Conservation (phyloP, 1,140 invertebrate genomes). For the Drosophila sp. region DNA sequence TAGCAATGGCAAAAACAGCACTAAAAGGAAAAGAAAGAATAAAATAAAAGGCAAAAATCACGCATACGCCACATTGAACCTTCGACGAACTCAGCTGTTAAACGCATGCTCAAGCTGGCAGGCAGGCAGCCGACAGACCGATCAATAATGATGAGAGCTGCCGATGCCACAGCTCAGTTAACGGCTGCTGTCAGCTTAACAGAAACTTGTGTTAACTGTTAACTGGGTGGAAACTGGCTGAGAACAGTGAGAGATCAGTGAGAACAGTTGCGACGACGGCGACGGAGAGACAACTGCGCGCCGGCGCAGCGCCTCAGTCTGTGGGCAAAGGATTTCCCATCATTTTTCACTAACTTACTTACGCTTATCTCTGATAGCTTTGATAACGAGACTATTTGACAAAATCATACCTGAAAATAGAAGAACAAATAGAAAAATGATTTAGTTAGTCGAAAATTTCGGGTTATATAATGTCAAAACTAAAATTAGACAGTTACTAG, state of each 20-base stretch:
- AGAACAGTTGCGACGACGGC: too few species aligned
- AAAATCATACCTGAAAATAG: not conserved
- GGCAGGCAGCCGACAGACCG: not conserved
- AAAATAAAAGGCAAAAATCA: slow-evolving; percentile 30
- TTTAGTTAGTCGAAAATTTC: not conserved
- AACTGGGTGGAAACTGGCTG: not conserved
- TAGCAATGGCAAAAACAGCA: slow-evolving; percentile 25
- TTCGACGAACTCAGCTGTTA: slow-evolving; percentile 47
- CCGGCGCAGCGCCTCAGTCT: not conserved
- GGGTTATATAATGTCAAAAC: too few species aligned
- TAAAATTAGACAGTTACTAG: not conserved
- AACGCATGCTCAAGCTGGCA: slow-evolving; percentile 41
- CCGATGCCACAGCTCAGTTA: not conserved
- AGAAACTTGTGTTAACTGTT: slow-evolving; percentile 8
- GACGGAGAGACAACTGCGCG: not conserved
- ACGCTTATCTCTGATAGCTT: not conserved
- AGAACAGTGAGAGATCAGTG: too few species aligned
- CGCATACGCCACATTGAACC: slow-evolving; percentile 46
- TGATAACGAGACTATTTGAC: too few species aligned
- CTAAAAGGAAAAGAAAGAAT: not conserved
- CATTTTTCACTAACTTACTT: not conserved
- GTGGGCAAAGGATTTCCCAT: not conserved
- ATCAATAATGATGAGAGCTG: not conserved
- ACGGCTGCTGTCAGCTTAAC: slow-evolving; percentile 12
- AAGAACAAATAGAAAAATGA: not conserved